Base-by-base conservation (phyloP, 2,797 vertebrate species). In the Leuciscus waleckii region DNA sequence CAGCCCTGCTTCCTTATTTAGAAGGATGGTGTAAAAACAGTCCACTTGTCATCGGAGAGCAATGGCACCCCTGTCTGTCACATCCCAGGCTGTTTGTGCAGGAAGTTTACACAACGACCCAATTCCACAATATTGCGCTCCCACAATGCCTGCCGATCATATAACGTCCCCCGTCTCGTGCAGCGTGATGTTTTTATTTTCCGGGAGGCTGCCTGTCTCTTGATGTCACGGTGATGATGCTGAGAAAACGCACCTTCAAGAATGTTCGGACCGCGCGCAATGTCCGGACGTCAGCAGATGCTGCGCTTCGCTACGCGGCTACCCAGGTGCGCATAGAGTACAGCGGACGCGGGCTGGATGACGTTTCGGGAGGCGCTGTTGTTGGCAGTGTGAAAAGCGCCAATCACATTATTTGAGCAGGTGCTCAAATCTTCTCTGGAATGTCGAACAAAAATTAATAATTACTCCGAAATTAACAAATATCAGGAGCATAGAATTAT, bases 21-120 rank as follows among this genome's bases (percentile, higher is more conserved):
- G 96, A 96, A 94, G 92, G 95, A 96, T 96, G 95, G 94, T 95
- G 96, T 96, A 96, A 97, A 97, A 96, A 95, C 92, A 94, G 95
- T 93, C 88, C 89, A 86, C 90, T 92, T 91, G 91, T 96, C 95
- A 96, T 92, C 93, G 92, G 91, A 82, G 90, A 96, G 96, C 95
- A 95, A 94, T 94, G 94, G 94, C 91, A 94, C 90, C 88, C 93
- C 90, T 91, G 92, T 93, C 91, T 92, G 91, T 91, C 93, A 91
- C 92, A 94, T 95, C 94, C 93, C 94, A 91, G 79, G 91, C 92
- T 93, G 91, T 93, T 94, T 87, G 90, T 91, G 91, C 89, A 58
- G 92, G 90, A 92, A 92, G 93, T 94, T 91, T 90, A 88, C 83
- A 81, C 86, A 88, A 79, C 82, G 63, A 85, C 90, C 91, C 87